Evolutionary conservation across 2,888 invertebrate species (phyloP).

Genomic region (Cantharis lateralis): DNA sequence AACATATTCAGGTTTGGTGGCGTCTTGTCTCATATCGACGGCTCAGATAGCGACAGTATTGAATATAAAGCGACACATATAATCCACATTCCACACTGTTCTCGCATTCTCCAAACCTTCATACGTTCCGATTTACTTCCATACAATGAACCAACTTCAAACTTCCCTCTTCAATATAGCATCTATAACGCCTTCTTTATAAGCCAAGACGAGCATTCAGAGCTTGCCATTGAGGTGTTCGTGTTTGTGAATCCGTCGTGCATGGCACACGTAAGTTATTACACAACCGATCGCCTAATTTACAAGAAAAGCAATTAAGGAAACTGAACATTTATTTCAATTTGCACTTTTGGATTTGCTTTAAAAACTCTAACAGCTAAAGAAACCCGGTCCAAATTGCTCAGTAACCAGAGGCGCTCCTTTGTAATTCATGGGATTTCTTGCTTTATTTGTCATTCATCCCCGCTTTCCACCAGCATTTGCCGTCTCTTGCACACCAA

Average conservation of each 20-base stretch:
- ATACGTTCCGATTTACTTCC: conserved; percentile 39
- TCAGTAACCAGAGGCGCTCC: conserved; percentile 54
- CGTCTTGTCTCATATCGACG: conserved; percentile 39
- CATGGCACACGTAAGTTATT: neutral
- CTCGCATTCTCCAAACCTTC: conserved; percentile 43
- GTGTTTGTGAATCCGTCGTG: neutral
- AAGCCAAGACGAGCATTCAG: neutral
- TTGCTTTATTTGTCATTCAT: conserved; percentile 57
- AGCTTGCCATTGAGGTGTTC: neutral
- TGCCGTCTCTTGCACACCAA: conserved; percentile 42
- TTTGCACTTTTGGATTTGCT: conserved; percentile 50
- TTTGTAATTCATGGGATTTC: conserved; percentile 58
- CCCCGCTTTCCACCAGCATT: conserved; percentile 51
- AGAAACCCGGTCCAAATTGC: conserved; percentile 47
- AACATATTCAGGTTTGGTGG: conserved; percentile 28
- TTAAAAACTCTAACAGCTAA: conserved; percentile 36
- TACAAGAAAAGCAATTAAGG: conserved; percentile 22
- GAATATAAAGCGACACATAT: conserved; percentile 47
- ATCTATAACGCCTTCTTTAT: neutral
- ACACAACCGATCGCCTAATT: conserved; percentile 8
- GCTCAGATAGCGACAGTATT: conserved; percentile 37
- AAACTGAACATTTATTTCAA: conserved; percentile 38
- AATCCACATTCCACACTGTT: conserved; percentile 45
- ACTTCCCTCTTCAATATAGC: neutral
- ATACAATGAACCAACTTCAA: neutral